Base-by-base conservation (phyloP, 92 coral and sea anemone species). In the Galaxea fascicularis region DNA sequence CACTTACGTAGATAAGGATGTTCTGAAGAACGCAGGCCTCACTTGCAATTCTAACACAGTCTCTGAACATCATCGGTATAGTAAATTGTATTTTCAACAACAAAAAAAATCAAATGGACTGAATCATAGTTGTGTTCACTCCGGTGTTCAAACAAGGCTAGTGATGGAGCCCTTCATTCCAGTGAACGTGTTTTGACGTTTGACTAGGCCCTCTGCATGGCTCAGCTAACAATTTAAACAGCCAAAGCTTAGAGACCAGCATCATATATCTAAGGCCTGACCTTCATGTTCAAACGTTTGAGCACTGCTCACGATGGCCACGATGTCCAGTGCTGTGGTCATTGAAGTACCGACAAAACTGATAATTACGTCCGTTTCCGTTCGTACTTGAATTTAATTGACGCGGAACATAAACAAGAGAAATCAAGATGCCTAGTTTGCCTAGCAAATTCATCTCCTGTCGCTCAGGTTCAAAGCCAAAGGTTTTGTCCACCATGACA, bases 401-500 rank as follows among this genome's bases (percentile, higher is more conserved):
- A 28, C 8, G 86, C 56, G 9, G 18, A 22, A 13, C 45, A 18
- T 18, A 4, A 60, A 59, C 86, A 27, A n/a, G 47, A 56, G 10
- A 60, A 15, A 25, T 35, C 0, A 30, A 54, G 59, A 27, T 30
- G 20, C 85, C 68, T 26, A 57, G 68, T 25, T 53, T 52, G 27
- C 41, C 57, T 54, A 20, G 56, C 60, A 24, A 28, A 28, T 28
- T 18, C 2, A 10, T 56, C 70, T 44, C 78, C 44, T 82, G 68
- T 54, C 47, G 86, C 86, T 39, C 26, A 14, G 56, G 86, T 71
- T 52, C 65, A 81, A 71, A 71, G 53, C 57, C 27, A 10, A 71
- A 70, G 45, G 46, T 71, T 71, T 20, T 54, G 78, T 82, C 67
- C 44, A 3, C 78, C 29, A 27, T 54, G 27, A 28, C 89, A 93